Conservation (phyloP, 2,888 invertebrate genomes). For the Leptothorax acervorum region DNA sequence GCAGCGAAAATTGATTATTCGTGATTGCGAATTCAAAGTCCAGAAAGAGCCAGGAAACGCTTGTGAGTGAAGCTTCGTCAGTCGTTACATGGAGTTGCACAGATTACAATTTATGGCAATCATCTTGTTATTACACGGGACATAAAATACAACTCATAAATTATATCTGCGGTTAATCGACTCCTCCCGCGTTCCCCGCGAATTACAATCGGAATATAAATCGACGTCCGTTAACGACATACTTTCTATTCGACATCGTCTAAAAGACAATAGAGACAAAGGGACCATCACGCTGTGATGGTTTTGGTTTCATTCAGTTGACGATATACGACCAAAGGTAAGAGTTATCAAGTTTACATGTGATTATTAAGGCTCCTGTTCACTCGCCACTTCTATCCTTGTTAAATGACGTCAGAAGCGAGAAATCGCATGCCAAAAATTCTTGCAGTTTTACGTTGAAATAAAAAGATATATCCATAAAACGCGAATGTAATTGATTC, state of each 20-base stretch:
- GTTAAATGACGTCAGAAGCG: too few relatives aligned
- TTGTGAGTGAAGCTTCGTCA: not conserved
- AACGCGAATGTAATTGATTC: too few relatives aligned
- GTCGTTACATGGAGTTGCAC: constrained; percentile 26
- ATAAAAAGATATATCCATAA: too few relatives aligned
- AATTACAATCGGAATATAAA: constrained; percentile 41
- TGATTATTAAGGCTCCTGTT: not conserved
- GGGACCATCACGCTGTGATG: not conserved
- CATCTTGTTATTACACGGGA: constrained; percentile 48
- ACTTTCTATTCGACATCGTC: constrained; percentile 63
- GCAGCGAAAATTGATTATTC: not conserved
- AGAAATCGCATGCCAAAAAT: too few relatives aligned
- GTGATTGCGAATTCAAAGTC: constrained; percentile 8
- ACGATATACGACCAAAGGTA: not conserved
- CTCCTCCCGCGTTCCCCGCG: not conserved
- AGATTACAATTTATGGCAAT: constrained; percentile 47
- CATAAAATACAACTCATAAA: constrained; percentile 39
- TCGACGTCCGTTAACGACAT: constrained; percentile 37
- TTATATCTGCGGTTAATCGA: constrained; percentile 19
- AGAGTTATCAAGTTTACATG: not conserved
- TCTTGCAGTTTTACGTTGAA: too few relatives aligned
- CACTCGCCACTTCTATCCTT: too few relatives aligned
- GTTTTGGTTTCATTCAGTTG: constrained; percentile 23
- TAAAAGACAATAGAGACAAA: constrained; percentile 15
- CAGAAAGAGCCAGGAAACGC: constrained; percentile 4